Evolutionary conservation across 1,140 invertebrate species (phyloP).

Genomic region (Platyscapa corneri): DNA sequence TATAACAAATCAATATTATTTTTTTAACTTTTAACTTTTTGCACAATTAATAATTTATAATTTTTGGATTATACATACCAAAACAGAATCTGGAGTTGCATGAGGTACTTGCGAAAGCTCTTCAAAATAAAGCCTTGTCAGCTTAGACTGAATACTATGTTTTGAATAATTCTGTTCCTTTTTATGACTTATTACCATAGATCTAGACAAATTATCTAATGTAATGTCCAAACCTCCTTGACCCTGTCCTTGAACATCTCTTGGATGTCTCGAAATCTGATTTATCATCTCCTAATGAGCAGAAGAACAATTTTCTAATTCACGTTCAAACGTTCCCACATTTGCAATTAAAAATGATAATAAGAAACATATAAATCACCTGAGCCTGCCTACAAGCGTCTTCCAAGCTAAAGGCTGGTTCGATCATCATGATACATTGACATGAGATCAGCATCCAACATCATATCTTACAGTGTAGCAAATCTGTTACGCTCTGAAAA

Average conservation of each 20-base stretch:
- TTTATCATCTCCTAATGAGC: slow-evolving; percentile 68
- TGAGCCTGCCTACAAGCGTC: slow-evolving; percentile 71
- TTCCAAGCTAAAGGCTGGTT: slow-evolving; percentile 67
- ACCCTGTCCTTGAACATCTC: slow-evolving; percentile 60
- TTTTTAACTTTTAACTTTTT: too few species aligned
- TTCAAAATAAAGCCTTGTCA: slow-evolving; percentile 72
- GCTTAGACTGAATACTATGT: slow-evolving; percentile 70
- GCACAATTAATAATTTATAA: too few species aligned
- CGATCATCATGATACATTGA: slow-evolving; percentile 65
- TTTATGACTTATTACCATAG: slow-evolving; percentile 57
- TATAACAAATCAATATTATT: not conserved
- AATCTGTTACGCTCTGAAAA: slow-evolving; percentile 65
- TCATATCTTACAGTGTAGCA: slow-evolving; percentile 67
- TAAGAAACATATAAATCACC: slow-evolving; percentile 56
- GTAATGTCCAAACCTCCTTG: slow-evolving; percentile 59
- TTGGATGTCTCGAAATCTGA: slow-evolving; percentile 65
- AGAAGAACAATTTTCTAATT: not conserved
- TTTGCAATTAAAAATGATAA: slow-evolving; percentile 19
- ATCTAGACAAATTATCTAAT: slow-evolving; percentile 60
- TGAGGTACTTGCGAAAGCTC: slow-evolving; percentile 70
- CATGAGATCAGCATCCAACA: slow-evolving; percentile 59
- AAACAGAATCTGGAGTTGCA: slow-evolving; percentile 71
- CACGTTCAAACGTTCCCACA: too few species aligned
- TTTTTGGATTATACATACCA: slow-evolving; percentile 59
- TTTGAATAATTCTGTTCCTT: slow-evolving; percentile 68